Conservation (phyloP, 1,140 invertebrate genomes). For the Coenobita brevimanus region DNA sequence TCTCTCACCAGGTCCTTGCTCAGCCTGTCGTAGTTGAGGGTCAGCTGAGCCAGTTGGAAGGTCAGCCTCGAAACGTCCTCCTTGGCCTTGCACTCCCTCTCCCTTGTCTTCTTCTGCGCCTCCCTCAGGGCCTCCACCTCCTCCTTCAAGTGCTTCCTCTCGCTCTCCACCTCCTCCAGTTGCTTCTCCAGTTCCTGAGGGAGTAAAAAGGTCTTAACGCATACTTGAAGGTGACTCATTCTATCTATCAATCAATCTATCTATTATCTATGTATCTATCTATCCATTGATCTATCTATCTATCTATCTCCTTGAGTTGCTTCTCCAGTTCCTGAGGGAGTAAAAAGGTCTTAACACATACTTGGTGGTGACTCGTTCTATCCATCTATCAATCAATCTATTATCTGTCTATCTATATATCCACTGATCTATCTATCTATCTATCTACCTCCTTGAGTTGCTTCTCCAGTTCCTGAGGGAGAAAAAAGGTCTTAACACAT, state of each 20-base stretch:
- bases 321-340: not conserved
- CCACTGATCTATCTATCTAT: too few relatives aligned
- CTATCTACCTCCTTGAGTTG: too few relatives aligned
- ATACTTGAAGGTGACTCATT: not conserved
- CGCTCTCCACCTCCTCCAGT: constrained; percentile 40
- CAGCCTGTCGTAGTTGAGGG: constrained; percentile 29
- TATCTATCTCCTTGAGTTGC: too few relatives aligned
- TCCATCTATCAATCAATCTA: too few relatives aligned
- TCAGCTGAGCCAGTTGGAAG: constrained; percentile 60
- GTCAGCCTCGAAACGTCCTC: constrained; percentile 53
- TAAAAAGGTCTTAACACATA: too few relatives aligned
- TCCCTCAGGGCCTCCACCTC: constrained; percentile 40
- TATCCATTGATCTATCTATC: too few relatives aligned
- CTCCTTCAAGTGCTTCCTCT: constrained; percentile 23
- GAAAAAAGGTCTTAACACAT: too few relatives aligned
- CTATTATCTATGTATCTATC: too few relatives aligned
- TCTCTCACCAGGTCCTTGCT: too few relatives aligned
- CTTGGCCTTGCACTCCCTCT: constrained; percentile 19
- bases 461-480: not conserved
- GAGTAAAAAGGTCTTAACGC: not conserved
- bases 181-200: constrained; percentile 42
- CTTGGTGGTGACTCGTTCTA: not conserved
- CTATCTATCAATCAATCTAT: not conserved
- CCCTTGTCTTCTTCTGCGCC: constrained; percentile 48
- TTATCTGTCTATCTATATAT: too few relatives aligned